phyloP scores from a whole-genome alignment of 2,888 invertebrate genomes.

The Tetranychus piercei region DNA sequence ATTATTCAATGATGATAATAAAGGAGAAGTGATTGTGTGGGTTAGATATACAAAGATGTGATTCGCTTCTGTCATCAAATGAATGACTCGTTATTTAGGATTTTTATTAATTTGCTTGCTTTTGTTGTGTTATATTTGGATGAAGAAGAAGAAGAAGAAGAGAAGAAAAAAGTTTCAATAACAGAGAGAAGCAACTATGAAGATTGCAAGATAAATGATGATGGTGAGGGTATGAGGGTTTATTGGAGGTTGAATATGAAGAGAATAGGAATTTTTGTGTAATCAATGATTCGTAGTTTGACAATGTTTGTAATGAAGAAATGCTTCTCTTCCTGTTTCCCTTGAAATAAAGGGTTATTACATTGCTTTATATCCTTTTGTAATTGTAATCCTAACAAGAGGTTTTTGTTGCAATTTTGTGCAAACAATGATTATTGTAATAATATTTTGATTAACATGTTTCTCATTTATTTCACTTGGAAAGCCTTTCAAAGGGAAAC shows the following conservation, averaged over 20 bases:
- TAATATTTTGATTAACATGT: not conserved
- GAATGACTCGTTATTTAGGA: not conserved
- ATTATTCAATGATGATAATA: not conserved
- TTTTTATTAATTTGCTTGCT: not conserved
- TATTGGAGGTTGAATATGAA: not conserved
- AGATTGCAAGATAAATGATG: not conserved
- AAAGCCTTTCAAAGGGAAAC: not conserved
- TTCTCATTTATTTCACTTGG: not conserved
- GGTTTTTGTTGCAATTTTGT: not conserved
- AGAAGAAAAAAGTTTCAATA: too few relatives aligned
- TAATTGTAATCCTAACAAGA: too few relatives aligned
- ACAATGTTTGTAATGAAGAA: too few relatives aligned
- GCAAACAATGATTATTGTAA: not conserved
- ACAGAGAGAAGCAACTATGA: too few relatives aligned
- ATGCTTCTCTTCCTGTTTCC: too few relatives aligned
- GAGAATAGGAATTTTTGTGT: not conserved
- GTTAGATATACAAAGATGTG: not conserved
- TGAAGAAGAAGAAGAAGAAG: not conserved
- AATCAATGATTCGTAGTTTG: not conserved
- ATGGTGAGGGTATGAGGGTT: not conserved
- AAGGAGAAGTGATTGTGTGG: not conserved
- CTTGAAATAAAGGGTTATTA: too few relatives aligned
- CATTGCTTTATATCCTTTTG: too few relatives aligned
- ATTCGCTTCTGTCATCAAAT: not conserved
- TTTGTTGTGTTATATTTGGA: not conserved